Base-by-base conservation (phyloP, 2,797 vertebrate species). In the Hephaestus fuliginosus region DNA sequence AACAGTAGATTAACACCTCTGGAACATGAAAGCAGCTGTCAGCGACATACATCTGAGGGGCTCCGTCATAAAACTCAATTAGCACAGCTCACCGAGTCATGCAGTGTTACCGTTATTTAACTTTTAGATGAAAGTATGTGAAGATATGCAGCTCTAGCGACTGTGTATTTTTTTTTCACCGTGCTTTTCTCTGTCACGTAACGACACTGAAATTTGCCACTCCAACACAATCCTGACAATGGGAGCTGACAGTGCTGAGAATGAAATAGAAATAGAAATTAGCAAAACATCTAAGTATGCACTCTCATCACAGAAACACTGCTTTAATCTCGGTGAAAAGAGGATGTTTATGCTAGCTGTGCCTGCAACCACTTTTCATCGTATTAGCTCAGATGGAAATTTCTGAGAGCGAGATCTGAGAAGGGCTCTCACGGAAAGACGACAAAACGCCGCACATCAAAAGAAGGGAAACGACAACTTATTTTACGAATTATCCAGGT, bases 291-390 rank as follows among this genome's bases (percentile, higher is more conserved):
- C 79, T 60, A 75, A 86, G 81, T 72, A 28, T 67, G 84, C 81
- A 75, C 91, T 91, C 92, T 92, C 87, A 92, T 92, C 87, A 78
- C 11, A 9, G 76, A 85, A 85, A 84, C 65, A 46, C 39, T n/a
- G 80, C 92, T 94, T 94, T 95, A 91, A 94, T 94, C 90, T 93
- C 76, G 33, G 80, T 72, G 25, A 25, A 75, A 87, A 89, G 78
- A 81, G 74, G 83, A 80, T 89, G 88, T 89, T 93, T 88, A 81
- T 80, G 81, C 86, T 83, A 62, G 66, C 77, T 76, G 18, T 66
- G 89, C 87, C 88, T 88, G 81, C 73, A 88, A 88, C 80, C 81
- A 72, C 85, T 89, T 89, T 90, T 89, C 81, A 89, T 91, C 88
- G 82, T 75, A 91, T 90, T 92, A 91, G 80, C 79, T 72, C 51